phyloP scores from a whole-genome alignment of 1,140 invertebrate species.

The Eumeta japonica region DNA sequence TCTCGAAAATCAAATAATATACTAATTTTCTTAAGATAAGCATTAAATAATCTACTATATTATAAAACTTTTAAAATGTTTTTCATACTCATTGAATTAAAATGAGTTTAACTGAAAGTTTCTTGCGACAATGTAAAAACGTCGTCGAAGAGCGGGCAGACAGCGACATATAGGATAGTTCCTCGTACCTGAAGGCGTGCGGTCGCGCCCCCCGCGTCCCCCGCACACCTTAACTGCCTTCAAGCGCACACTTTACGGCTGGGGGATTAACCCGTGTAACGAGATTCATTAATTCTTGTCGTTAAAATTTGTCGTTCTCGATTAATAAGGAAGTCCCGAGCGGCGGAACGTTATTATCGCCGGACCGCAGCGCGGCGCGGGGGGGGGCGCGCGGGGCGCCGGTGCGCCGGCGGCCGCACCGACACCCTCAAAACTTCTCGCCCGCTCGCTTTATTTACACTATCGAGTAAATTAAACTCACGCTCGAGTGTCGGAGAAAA shows the following conservation, averaged over 20 bases:
- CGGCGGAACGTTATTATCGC: conserved; percentile 49
- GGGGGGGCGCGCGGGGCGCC: conserved; percentile 20
- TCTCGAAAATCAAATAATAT: no score
- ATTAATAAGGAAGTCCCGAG: conserved; percentile 57
- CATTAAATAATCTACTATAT: no score
- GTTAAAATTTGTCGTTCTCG: conserved; percentile 61
- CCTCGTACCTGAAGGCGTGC: conserved; percentile 6
- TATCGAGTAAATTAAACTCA: conserved; percentile 60
- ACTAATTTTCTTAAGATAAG: no score
- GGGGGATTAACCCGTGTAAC: conserved; percentile 59
- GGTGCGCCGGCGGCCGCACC: conserved; percentile 20
- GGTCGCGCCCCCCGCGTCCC: conserved; percentile 10
- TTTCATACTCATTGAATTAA: no score
- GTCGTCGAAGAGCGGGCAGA: no score
- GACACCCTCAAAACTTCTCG: conserved; percentile 40
- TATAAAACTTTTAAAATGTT: no score
- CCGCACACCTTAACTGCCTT: conserved; percentile 41
- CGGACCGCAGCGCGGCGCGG: conserved; percentile 39
- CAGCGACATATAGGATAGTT: conserved; percentile 1
- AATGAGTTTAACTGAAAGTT: no score
- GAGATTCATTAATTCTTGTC: conserved; percentile 62
- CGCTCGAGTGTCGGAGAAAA: conserved; percentile 53
- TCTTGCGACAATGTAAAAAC: no score
- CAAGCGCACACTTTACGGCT: conserved; percentile 54
- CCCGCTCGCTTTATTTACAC: conserved; percentile 59